Base-by-base conservation (phyloP, 2,113 vertebrate genomes). In the Dendrocopos noguchii region DNA sequence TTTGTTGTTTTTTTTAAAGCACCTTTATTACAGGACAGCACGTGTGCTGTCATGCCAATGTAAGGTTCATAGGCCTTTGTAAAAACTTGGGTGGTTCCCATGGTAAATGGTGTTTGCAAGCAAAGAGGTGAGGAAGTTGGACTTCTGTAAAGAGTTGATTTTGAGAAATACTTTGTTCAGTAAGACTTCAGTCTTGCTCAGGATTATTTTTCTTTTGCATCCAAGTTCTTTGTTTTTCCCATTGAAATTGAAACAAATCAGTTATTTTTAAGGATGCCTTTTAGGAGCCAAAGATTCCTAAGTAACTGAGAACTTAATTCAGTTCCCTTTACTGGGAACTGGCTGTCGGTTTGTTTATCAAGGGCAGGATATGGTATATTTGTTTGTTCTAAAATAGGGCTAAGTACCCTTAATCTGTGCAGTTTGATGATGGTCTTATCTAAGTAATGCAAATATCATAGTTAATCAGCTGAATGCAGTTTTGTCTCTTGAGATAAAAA, bases 401-500 rank as follows among this genome's bases (percentile, higher is more conserved):
- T 59, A 61, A n/a, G 19, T 59, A 17, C 55, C 39, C n/a, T 46
- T 87, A 55, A 72, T 61, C 64, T 50, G 9, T 73, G 46, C 16
- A 15, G 18, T 27, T 24, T 44, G 18, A 6, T 76, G 12, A 33
- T 87, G 21, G 42, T 80, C 81, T 85, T n/a, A 44, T 67, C 5
- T 36, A 22, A 79, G 36, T 50, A 56, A 76, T 87, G 73, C 1
- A 1, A 12, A 33, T 73, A 28, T 50, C 44, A 33, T 12, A 42
- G 7, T 63, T 83, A 55, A 39, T 21, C 24, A 77, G 46, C 44
- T 63, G 52, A 6, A 4, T 70, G 16, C 18, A 63, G 9, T 82
- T 94, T 84, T 84, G 12, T 89, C 29, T 84, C 88, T 88, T 66
- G 33, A 82, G 46, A 70, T 93, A 72, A 88, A 17, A 81, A 76